A percentile compares a stretch with the other conserved stretches of the same genome.
Evolutionary conservation across 37 sponge, comb jelly and placozoan genomes (phyloP).

Genomic region (Beroe forskalii): DNA sequence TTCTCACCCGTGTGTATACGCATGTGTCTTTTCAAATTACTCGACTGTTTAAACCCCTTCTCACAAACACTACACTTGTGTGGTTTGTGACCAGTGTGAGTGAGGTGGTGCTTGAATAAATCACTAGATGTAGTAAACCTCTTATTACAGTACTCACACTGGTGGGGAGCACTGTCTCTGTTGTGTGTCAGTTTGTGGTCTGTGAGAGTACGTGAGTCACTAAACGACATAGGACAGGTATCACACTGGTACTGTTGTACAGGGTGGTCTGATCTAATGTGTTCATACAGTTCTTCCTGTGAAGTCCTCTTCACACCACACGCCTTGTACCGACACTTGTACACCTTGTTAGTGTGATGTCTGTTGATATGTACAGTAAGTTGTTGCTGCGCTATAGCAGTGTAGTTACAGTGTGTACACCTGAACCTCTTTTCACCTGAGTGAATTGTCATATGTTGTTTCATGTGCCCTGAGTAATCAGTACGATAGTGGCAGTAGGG

Average conservation of each 20-base stretch:
- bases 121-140: not conserved
- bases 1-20: constrained; percentile 17
- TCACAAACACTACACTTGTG: not conserved
- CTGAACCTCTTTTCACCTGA: not conserved
- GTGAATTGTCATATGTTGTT: not conserved
- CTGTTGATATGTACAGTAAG: not conserved
- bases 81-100: not conserved
- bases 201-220: not conserved
- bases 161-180: not conserved
- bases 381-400: not conserved
- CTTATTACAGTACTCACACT: not conserved
- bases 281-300: not conserved
- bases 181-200: not conserved
- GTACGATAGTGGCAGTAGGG: not conserved
- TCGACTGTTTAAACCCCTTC: not conserved
- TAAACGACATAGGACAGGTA: constrained; percentile 20
- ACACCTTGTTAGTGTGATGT: not conserved
- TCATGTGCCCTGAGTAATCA: not conserved
- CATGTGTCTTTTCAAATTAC: not conserved
- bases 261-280: constrained; percentile 6
- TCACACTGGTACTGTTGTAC: not conserved
- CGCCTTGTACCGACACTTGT: not conserved
- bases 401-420: not conserved
- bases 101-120: not conserved
- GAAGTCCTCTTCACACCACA: constrained; percentile 5